Base-by-base conservation (phyloP, 2,888 invertebrate species). In the Pollenia angustigena region DNA sequence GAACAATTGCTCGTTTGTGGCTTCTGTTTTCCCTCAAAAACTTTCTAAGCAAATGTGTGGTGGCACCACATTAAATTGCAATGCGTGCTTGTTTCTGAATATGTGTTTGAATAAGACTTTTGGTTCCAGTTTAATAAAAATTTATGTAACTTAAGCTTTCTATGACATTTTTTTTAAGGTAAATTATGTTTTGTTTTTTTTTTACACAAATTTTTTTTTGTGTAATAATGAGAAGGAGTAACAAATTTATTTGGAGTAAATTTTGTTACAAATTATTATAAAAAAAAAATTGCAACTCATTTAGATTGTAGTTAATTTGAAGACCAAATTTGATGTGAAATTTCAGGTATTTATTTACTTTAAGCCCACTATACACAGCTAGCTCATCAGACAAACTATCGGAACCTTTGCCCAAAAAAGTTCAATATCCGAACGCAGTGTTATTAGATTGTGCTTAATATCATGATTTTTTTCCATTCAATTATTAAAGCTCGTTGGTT, bases 1-100 rank as follows among this genome's bases (percentile, higher is more conserved):
- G 46, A 74, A 68, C 74, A 81, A 62, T 81, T 85, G 72, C 72
- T 79, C 69, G 64, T 40, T 80, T 58, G 69, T 74, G 82, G 69
- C 50, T 75, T 79, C 14, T 50, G 18, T 68, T 79, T 56, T 66
- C n/a, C 23, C 8, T 56, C 23, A 44, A 71, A 62, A 71, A 68
- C 40, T 68, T 52, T 71, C 42, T 66, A 66, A 74, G 42, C 66
- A 56, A 56, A 56, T 64, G 66, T 32, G 32, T 56, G 32, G 40
- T 71, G 40, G 44, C 23, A 18, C 74, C 66, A 74, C 62, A 66
- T 50, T 74, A 50, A 68, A 68, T 66, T 81, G 66, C 68, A 40
- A 48, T 54, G 42, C 4, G 16, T 10, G 16, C 18, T 64, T 11
- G 4, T 64, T 64, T 9, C 46, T 14, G 8, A 46, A 10, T n/a